Evolutionary conservation across 2,797 vertebrate genomes (phyloP), one percentile per base, ranked within the genome.

Genomic region (Natrix natrix): DNA sequence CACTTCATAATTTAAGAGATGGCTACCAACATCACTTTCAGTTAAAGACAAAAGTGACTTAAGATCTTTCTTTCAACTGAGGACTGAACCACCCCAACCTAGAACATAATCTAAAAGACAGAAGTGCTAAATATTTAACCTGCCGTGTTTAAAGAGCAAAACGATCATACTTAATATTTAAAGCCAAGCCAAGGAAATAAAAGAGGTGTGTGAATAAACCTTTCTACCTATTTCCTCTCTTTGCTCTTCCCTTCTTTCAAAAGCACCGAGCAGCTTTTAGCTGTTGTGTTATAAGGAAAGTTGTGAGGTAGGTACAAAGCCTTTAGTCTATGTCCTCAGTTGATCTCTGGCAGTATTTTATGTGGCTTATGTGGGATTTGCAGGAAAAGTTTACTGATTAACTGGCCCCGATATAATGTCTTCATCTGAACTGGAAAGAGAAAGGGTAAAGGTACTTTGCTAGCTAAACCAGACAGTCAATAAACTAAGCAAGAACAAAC

Each of bases 311-410:
- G 16, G 8, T 14, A 20, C 12, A 87, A 90, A 66, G 37, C 20
- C 48, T 87, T 93, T 66, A 90, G 60, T 66, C 52, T 86, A 66
- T 83, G 90, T 88, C 86, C 90, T 91, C 57, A 78, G 55, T 43
- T 93, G 90, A 91, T 61, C 32, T 43, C 83, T 91, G n/a, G 69
- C 55, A 74, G 48, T 63, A 61, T 28, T 88, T 88, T 83, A 83
- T 20, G n/a, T 88, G 22, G 28, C 20, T 88, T 83, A 89, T 93
- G 88, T 61, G 24, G 43, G 43, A 61, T 87, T 57, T 11, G 89
- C 32, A 57, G n/a, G 22, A 55, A 74, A 54, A 16, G 66, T n/a
- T 91, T 88, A 69, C n/a, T 17, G 56, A 83, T 93, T 78, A 61
- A 91, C 60, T 59, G 43, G 22, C 14, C 57, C n/a, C 16, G 55